Percentiles rank a stretch among this genome's conserved stretches.
phyloP scores from a whole-genome alignment of 2,113 vertebrate species.

The Pluvianellus socialis region DNA sequence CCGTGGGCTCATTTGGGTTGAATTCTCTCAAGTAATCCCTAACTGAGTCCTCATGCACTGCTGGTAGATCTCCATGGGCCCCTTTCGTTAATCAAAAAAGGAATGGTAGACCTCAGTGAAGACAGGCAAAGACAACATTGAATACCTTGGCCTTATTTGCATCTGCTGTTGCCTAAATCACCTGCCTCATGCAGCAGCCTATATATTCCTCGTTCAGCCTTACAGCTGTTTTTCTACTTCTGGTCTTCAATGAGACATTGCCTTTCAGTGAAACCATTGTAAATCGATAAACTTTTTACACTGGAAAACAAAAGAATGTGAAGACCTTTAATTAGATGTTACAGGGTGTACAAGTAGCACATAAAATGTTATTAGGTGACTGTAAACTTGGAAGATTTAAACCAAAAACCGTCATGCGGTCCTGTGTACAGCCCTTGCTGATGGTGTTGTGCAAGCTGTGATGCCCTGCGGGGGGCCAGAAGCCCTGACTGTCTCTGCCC shows the following conservation, averaged over 20 bases:
- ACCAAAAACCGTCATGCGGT: background rate
- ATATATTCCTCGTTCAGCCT: background rate
- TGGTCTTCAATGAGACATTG: background rate
- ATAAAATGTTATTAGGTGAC: background rate
- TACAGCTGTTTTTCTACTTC: background rate
- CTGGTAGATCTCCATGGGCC: background rate
- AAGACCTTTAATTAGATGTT: background rate
- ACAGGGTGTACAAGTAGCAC: background rate
- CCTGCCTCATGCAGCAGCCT: background rate
- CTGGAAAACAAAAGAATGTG: background rate
- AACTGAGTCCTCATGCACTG: background rate
- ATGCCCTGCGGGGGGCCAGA: background rate
- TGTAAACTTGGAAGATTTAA: background rate
- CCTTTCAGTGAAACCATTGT: background rate
- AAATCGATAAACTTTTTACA: background rate
- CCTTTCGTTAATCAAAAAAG: background rate
- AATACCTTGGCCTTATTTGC: background rate
- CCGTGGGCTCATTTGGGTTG: background rate
- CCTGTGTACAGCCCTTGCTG: background rate
- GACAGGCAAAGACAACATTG: background rate
- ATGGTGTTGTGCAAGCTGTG: background rate
- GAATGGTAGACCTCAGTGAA: background rate
- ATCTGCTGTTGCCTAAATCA: background rate
- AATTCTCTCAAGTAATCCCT: background rate
- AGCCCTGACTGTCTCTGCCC: background rate